Percentiles rank a stretch among this genome's conserved stretches.
Conservation (phyloP, 2,888 invertebrate species). For the Axea sp. region DNA sequence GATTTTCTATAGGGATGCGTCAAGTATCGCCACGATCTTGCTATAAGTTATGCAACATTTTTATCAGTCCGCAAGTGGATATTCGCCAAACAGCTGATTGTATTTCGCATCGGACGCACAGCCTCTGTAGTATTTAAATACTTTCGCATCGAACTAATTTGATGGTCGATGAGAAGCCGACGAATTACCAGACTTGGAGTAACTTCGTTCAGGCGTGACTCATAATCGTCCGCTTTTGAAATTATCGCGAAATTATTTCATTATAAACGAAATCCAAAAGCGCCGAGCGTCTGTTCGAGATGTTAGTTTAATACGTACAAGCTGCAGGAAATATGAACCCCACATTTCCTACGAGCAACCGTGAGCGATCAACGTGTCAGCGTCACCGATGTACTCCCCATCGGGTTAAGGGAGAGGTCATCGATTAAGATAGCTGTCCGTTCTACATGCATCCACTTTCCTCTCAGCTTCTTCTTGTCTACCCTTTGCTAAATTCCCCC, state of each 20-base stretch:
- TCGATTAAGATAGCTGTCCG: constrained; percentile 74
- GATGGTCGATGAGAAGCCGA: constrained; percentile 1
- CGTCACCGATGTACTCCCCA: constrained; percentile 62
- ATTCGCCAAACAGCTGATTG: constrained; percentile 28
- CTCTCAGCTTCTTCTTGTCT: constrained; percentile 41
- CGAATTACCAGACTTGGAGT: constrained; percentile 10
- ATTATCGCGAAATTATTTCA: constrained; percentile 29
- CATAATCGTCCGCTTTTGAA: constrained; percentile 20
- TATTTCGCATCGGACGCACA: too few relatives aligned
- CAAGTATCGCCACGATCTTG: constrained; percentile 64
- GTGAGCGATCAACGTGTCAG: constrained; percentile 56
- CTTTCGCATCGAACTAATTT: constrained; percentile 34
- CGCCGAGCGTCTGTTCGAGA: background rate
- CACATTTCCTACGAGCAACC: constrained; percentile 43
- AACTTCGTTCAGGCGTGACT: background rate
- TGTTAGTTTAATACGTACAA: constrained; percentile 17
- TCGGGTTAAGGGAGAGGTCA: constrained; percentile 73
- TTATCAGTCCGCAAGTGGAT: constrained; percentile 17
- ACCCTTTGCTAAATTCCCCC: constrained; percentile 41
- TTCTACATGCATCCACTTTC: constrained; percentile 58
- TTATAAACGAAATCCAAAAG: background rate
- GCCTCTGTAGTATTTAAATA: too few relatives aligned
- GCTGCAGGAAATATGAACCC: constrained; percentile 25
- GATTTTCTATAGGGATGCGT: constrained; percentile 71
- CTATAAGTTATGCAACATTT: constrained; percentile 47